phyloP scores from a whole-genome alignment of 2,888 invertebrate species.

The Cryptocephalus moraei region DNA sequence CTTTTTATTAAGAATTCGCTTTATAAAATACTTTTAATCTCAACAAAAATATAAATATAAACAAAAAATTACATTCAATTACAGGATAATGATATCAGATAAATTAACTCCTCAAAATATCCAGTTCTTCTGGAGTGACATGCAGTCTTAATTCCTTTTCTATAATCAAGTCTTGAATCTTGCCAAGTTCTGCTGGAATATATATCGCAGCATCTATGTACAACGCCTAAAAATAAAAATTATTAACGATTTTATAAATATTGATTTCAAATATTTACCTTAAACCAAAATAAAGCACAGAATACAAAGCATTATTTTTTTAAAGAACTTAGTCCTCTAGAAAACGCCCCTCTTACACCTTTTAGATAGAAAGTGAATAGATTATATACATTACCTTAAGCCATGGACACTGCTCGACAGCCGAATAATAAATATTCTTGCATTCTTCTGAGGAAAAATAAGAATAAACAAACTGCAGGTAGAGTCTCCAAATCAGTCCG shows the following conservation, averaged over 20 bases:
- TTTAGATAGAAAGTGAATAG: neutral
- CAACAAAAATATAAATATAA: too few relatives aligned
- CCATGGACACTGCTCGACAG: constrained; percentile 55
- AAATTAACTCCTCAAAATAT: constrained; percentile 45
- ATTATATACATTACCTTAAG: constrained; percentile 40
- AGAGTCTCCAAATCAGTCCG: constrained; percentile 52
- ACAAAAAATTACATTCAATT: too few relatives aligned
- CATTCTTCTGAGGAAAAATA: constrained; percentile 32
- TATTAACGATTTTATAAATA: neutral
- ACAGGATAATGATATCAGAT: neutral
- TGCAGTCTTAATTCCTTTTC: constrained; percentile 67
- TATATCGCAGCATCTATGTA: constrained; percentile 57
- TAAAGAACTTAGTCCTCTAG: too few relatives aligned
- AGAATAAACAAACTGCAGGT: constrained; percentile 47
- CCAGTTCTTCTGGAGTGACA: constrained; percentile 66
- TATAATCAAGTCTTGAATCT: constrained; percentile 64
- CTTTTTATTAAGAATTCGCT: too few relatives aligned
- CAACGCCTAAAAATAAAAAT: constrained; percentile 36
- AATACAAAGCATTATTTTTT: neutral
- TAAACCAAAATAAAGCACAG: neutral
- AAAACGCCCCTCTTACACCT: neutral
- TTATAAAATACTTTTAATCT: too few relatives aligned
- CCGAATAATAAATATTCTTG: constrained; percentile 41
- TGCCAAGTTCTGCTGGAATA: constrained; percentile 52
- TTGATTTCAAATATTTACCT: too few relatives aligned